phyloP scores from a whole-genome alignment of 2,797 vertebrate species.

The Hydrolagus colliei region DNA sequence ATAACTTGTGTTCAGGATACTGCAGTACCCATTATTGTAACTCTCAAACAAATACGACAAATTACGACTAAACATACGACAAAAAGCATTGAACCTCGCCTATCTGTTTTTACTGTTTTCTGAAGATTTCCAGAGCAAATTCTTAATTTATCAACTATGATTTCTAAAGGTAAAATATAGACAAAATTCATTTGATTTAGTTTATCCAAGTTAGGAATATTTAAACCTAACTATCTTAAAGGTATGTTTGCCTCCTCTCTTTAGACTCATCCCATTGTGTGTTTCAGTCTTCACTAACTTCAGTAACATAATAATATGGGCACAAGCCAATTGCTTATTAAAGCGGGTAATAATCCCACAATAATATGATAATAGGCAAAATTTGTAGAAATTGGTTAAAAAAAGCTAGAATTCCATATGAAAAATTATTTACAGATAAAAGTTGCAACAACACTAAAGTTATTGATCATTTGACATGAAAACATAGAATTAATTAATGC shows the following conservation, averaged over 20 bases:
- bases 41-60: not conserved
- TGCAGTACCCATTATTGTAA: not conserved
- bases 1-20: not conserved
- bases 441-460: not conserved
- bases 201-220: not conserved
- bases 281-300: not conserved
- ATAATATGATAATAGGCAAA: not conserved
- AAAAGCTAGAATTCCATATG: not conserved
- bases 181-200: not conserved
- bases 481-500: not conserved
- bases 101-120: conserved; percentile 18
- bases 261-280: not conserved
- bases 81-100: conserved; percentile 6
- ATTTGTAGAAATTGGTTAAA: not conserved
- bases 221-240: conserved; percentile 6
- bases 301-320: not conserved
- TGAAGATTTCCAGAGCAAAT: not conserved
- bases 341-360: not conserved
- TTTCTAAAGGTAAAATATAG: not conserved
- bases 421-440: not conserved
- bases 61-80: not conserved
- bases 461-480: not conserved
- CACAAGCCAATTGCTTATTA: not conserved
- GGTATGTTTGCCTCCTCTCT: not conserved
- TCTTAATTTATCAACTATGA: not conserved